Base-by-base conservation (phyloP, 2,797 vertebrate species). In the Cyprinodon diabolis region DNA sequence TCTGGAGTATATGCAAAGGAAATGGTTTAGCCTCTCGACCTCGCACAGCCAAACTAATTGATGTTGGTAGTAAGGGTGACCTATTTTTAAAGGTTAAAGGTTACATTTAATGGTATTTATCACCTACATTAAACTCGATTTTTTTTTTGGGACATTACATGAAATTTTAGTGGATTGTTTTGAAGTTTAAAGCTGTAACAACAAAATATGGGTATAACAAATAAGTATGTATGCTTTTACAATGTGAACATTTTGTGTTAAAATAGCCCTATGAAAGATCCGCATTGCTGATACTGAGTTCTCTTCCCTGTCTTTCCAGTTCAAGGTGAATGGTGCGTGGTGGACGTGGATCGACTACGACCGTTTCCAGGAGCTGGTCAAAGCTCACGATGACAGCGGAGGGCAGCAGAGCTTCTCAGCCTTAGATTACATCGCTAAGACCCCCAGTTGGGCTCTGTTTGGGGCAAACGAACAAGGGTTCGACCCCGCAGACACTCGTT, bases 331-430 rank as follows among this genome's bases (percentile, higher is more conserved):
- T 0, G 95, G 95, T 0, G 93, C 96, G 75, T 98, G 98, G 97
- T 93, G 94, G 94, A 98, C 97, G 0, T 98, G 97, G 97, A 98
- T 99, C 0, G 81, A 99, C 92, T 99, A 97, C 2, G 86, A 92
- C 37, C 93, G 93, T 9, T 99, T 98, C 90, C 97, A 97, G 87
- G 93, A 96, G 74, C 94, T 98, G 66, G 86, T 94, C 54, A 87
- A 63, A 72, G 84, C 82, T 8, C 90, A 95, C 0, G 90, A 95
- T 60, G 89, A 84, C 17, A 97, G 95, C 0, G 79, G 84, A 0
- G 95, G 96, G 1, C 75, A 81, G 69, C 79, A 69, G 83, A 92
- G 81, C n/a, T 98, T 98, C 92, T 94, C 96, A 0, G 92, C 97
- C 0, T 43, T 92, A 7, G 96, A 98, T 86, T 98, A 98, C 68